These are phyloP conservation scores for Diabrotica virgifera DNA, from an alignment of 1,140 invertebrate genomes.

Conservation along the genomic window DNA sequence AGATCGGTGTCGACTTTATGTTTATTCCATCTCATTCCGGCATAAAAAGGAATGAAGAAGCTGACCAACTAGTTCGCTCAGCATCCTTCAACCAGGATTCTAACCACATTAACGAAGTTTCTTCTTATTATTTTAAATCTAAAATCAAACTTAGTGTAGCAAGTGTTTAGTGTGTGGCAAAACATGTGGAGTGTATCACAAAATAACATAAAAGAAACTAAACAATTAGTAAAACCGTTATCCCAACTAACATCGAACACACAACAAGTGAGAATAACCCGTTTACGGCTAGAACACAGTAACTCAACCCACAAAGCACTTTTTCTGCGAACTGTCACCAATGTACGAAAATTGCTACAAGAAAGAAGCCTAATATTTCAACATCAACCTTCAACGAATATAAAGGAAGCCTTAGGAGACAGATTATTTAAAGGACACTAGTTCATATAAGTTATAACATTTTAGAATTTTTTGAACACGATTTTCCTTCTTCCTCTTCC, in stretches of 20 bases:
- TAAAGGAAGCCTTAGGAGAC: no score
- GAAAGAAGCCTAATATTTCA: no score
- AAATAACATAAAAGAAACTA: not conserved
- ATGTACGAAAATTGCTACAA: not conserved
- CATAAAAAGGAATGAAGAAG: no score
- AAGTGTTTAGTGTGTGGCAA: not conserved
- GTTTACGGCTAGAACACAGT: not conserved
- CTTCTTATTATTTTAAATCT: not conserved
- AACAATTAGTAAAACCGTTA: not conserved
- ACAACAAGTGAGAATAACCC: not conserved
- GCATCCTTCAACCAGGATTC: not conserved
- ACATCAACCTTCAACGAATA: no score
- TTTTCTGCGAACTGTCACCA: not conserved
- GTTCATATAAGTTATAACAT: no score
- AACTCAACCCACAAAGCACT: not conserved
- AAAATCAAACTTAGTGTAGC: not conserved
- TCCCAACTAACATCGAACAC: not conserved
- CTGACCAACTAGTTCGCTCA: not conserved
- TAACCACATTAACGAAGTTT: not conserved
- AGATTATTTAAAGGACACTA: no score
- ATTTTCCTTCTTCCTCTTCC: no score
- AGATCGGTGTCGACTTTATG: not conserved
- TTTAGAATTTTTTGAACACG: no score
- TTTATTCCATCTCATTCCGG: not conserved
- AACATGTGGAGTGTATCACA: not conserved